A percentile compares a stretch with the other conserved stretches of the same genome.
Evolutionary conservation across 1,140 invertebrate species (phyloP).

Genomic region (Phymastichus coffea): DNA sequence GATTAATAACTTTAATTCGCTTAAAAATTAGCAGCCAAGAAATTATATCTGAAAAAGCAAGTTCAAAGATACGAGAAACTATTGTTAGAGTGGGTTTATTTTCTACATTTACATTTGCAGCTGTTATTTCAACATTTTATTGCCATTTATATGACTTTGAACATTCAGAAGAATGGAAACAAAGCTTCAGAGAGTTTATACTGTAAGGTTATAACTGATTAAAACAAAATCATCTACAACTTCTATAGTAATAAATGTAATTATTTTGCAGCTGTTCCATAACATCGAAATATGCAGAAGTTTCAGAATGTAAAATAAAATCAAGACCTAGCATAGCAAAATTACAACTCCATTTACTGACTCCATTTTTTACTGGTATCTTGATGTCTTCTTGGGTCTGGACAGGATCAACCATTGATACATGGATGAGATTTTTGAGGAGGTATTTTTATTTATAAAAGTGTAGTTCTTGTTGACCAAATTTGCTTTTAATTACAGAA

Average conservation of each 20-base stretch:
- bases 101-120: constrained; percentile 70
- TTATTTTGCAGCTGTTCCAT: constrained; percentile 60
- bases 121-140: constrained; percentile 75
- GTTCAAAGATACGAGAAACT: constrained; percentile 78
- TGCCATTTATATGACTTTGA: constrained; percentile 81
- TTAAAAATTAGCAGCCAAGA: constrained; percentile 78
- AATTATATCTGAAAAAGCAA: constrained; percentile 77
- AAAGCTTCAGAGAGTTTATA: constrained; percentile 74
- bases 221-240: no score
- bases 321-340: constrained; percentile 77
- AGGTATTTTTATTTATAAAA: constrained; percentile 60
- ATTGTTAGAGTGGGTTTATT: constrained; percentile 80
- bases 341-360: constrained; percentile 77
- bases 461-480: background rate
- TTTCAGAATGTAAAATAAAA: constrained; percentile 63
- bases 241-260: constrained; percentile 18
- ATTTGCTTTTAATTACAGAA: constrained; percentile 33
- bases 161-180: constrained; percentile 70
- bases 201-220: constrained; percentile 71
- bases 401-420: constrained; percentile 77
- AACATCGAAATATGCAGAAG: constrained; percentile 56
- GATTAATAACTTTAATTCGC: constrained; percentile 72
- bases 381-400: constrained; percentile 93
- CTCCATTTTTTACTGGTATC: constrained; percentile 79
- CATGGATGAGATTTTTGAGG: constrained; percentile 81